Base-by-base conservation (phyloP, 2,888 invertebrate genomes). In the Athalia circularis region DNA sequence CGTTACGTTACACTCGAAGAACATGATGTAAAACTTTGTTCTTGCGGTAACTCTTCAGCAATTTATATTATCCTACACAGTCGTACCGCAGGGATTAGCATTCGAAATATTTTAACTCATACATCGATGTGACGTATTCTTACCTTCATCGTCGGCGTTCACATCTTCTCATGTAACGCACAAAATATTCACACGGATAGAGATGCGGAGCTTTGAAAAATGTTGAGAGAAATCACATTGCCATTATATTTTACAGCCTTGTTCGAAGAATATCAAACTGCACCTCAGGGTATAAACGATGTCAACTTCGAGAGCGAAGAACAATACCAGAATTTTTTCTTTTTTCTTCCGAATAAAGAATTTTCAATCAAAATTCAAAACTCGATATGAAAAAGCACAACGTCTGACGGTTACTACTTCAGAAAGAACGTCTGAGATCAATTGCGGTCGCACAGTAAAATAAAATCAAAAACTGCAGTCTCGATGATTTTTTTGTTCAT, bases 101-200 rank as follows among this genome's bases (percentile, higher is more conserved):
- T 29, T 29, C 29, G 29, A 29, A 29, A 29, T 29, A 29, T 29
- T 29, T 29, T 29, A 29, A 29, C 29, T 29, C 29, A 29, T 29
- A 5, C 5, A 45, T 11, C 13, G 48, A 48, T 48, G 65, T 3
- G 5, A 29, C 4, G 47, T 48, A 45, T 65, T 48, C 48, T 65
- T 65, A 65, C 65, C 65, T 65, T 65, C 65, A 65, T 65, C 65
- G 65, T 65, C 48, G 65, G 65, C 65, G 48, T 48, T 65, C 65
- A 65, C 65, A 65, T 65, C 65, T 65, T 65, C 65, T 29, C 29
- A 29, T 29, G 48, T 65, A 65, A 65, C 65, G 65, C 65, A 65
- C 65, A 65, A 48, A 65, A 65, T 65, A 65, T 65, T 65, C 65
- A 65, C 65, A 65, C 47, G 7, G 15, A 65, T 13, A 65, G 47